Evolutionary conservation across 37 sponge, comb jelly and placozoan species (phyloP), one percentile per base, ranked within the genome.

Genomic region (Aphrocallistes beatrix): DNA sequence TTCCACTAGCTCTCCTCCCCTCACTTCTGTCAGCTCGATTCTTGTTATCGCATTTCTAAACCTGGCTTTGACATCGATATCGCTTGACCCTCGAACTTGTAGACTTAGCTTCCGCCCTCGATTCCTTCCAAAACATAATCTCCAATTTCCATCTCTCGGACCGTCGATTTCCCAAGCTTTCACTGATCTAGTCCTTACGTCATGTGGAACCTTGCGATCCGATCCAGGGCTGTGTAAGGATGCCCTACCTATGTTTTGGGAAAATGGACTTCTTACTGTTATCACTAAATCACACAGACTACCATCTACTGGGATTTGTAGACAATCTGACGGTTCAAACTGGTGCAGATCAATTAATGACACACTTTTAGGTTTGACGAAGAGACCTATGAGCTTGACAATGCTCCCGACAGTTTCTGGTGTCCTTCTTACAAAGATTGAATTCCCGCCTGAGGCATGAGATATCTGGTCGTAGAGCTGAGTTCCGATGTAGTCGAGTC

Each of bases 251-350:
- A 60, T 6, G 10, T 60, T 60, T 32, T 60, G 25, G 75, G 34
- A 60, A 13, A 30, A 25, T 25, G 21, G 21, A 60, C 34, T 60
- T 30, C n/a, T 60, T 60, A 13, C 34, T 60, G 75, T 60, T 3
- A 60, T 30, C 75, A 60, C 75, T 13, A 60, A 60, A 13, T 60
- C 75, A 60, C 75, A 60, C 75, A 60, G 75, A 60, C 75, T 60
- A 13, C 17, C 3, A 13, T 60, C 75, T 6, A 60, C 75, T 60
- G 75, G 75, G 75, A 60, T 60, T 25, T 60, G 6, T 25, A 60
- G 10, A 60, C 75, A 60, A 1, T 13, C 75, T 3, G 75, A 60
- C 10, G 75, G 75, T 19, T 19, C n/a, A 60, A 60, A 60, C 75
- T 60, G 75, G 34, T 60, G 10, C n/a, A 60, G 10, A 60, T 60